A percentile compares a stretch with the other conserved stretches of the same genome.
Conservation (phyloP, 2,797 vertebrate genomes). For the Cossypha dichroa region DNA sequence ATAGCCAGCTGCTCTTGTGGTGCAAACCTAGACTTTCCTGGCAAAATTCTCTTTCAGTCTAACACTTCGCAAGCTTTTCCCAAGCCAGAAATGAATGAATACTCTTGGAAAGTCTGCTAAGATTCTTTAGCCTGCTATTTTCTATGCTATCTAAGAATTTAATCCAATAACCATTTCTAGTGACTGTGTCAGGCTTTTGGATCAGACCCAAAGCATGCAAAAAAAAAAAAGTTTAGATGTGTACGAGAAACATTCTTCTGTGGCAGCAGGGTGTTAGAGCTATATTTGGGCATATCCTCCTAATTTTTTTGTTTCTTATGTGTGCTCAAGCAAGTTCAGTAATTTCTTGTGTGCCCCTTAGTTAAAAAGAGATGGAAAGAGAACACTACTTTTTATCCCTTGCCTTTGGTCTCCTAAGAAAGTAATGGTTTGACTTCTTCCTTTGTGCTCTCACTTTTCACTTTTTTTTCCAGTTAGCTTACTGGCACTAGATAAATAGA, state of each 20-base stretch:
- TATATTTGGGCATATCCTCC: background rate
- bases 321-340: background rate
- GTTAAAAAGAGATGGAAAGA: background rate
- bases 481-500: background rate
- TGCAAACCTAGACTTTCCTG: slow-evolving; percentile 20
- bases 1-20: background rate
- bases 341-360: background rate
- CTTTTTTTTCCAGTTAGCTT: background rate
- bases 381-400: background rate
- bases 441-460: background rate
- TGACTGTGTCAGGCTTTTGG: slow-evolving; percentile 39
- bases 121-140: slow-evolving; percentile 48
- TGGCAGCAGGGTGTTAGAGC: background rate
- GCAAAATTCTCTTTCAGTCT: slow-evolving; percentile 28
- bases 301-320: background rate
- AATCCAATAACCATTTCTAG: slow-evolving; percentile 56
- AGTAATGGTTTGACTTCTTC: background rate
- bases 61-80: slow-evolving; percentile 14
- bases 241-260: background rate
- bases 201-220: background rate
- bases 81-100: slow-evolving; percentile 35
- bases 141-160: slow-evolving; percentile 60
- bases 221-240: background rate
- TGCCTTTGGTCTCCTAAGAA: background rate
- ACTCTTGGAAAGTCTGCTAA: slow-evolving; percentile 48